Conservation (phyloP, 2,797 vertebrate genomes). For the Ispidina lecontei region DNA sequence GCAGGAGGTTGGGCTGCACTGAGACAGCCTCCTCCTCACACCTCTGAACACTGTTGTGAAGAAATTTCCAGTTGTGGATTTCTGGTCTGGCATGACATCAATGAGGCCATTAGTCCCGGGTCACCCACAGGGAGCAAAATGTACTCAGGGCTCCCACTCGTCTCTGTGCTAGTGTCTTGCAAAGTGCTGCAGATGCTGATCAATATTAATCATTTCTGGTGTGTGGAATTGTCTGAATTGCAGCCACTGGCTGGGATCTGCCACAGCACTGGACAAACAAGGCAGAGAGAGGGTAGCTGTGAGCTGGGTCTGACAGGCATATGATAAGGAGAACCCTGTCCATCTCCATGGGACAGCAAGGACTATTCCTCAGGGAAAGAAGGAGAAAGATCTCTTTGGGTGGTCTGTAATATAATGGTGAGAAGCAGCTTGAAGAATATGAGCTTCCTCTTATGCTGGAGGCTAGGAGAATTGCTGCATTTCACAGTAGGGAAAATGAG, state of each 20-base stretch:
- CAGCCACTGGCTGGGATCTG: not conserved
- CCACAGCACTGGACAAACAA: not conserved
- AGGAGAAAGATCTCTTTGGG: not conserved
- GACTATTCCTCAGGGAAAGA: fast-evolving
- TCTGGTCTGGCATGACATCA: not conserved
- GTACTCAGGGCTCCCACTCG: not conserved
- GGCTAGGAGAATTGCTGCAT: not conserved
- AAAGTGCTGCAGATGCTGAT: not conserved
- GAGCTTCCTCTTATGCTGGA: fast-evolving
- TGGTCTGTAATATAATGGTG: not conserved
- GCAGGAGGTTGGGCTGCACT: not conserved
- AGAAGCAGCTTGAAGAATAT: not conserved
- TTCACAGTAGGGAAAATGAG: not conserved
- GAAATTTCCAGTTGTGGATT: not conserved
- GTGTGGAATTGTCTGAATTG: not conserved
- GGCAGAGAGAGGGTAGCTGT: not conserved
- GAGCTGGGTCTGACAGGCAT: not conserved
- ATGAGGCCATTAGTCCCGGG: not conserved
- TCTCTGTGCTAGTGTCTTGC: not conserved
- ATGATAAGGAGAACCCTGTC: fast-evolving
- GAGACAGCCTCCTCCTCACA: not conserved
- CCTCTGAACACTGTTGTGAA: not conserved
- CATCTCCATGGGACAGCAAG: not conserved
- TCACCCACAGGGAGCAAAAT: not conserved
- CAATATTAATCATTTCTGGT: not conserved